Evolutionary conservation across 2,113 vertebrate species (phyloP), one percentile per base, ranked within the genome.

Genomic region (Melanerpes formicivorus): DNA sequence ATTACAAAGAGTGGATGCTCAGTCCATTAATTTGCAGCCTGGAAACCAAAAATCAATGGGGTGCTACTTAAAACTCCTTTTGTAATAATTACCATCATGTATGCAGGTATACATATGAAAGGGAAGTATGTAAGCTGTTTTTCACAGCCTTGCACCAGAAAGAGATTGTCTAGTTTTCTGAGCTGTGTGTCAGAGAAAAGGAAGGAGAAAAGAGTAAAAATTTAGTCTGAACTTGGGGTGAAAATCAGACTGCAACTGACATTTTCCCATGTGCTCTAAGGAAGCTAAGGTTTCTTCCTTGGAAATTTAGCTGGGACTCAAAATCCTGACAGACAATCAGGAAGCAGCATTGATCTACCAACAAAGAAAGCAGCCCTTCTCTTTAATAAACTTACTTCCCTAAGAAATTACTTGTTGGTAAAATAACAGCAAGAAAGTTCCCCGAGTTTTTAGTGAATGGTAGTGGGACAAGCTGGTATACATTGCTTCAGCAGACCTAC

Each of bases 1-100:
- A 95, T 93, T 95, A 90, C 92, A 77, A 37, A 94, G 88, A 90
- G 84, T 87, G 90, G 29, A 70, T 19, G 52, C 82, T 92, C 74
- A 93, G 92, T 96, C 93, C 92, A 95, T 96, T 96, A 95, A 95
- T 96, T 86, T 95, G 74, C 80, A 90, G 89, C 67, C 63, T 37
- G 56, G 76, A 80, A 93, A 93, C 90, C 58, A 95, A 87, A 95
- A 96, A 95, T 95, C 95, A 96, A 95, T 97, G 66, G 67, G 73
- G 63, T 87, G 63, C 70, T 94, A 74, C 95, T 93, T 80, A 88
- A 46, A 93, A 69, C 77, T 83, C 77, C 82, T 92, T 93, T 74
- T 81, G 75, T 65, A 78, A 34, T 95, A 88, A 92, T 92, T 84
- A 79, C 30, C 48, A 92, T 80, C 82, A 44, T 46, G 70, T 59